Conservation (phyloP, 2,113 vertebrate genomes). For the Cebidichthys violaceus region DNA sequence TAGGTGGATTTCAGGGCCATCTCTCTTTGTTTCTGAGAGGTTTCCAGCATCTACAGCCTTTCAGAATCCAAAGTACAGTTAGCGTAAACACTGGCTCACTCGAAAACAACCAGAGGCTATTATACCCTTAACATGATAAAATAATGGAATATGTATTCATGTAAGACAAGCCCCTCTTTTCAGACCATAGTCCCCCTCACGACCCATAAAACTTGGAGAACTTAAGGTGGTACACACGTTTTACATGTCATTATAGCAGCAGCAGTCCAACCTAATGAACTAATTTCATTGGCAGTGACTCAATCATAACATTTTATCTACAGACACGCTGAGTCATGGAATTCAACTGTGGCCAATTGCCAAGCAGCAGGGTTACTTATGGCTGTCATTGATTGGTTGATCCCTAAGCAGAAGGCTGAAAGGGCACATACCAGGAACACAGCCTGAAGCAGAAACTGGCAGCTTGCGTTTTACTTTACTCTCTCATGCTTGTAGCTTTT, state of each 20-base stretch:
- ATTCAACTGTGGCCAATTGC: constrained; percentile 76
- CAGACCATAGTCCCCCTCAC: not conserved
- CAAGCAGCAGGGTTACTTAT: constrained; percentile 74
- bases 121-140: constrained; percentile 32
- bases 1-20: constrained; percentile 62
- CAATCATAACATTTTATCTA: constrained; percentile 81
- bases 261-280: constrained; percentile 67
- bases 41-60: constrained; percentile 40
- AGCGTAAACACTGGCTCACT: constrained; percentile 61
- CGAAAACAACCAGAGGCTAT: constrained; percentile 48
- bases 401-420: constrained; percentile 74
- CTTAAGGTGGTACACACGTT: constrained; percentile 46
- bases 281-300: constrained; percentile 72
- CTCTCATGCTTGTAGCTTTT: constrained; percentile 32
- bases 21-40: constrained; percentile 42
- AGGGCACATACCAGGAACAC: constrained; percentile 80
- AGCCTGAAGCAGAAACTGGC: constrained; percentile 76
- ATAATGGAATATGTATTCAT: constrained; percentile 21
- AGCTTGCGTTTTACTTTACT: constrained; percentile 57
- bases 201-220: constrained; percentile 2
- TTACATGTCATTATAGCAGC: constrained; percentile 26
- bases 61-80: constrained; percentile 35
- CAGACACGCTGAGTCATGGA: constrained; percentile 76
- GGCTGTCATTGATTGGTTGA: constrained; percentile 80
- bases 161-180: constrained; percentile 22